Conservation (phyloP, 2,797 vertebrate species). For the Antrozous pallidus region DNA sequence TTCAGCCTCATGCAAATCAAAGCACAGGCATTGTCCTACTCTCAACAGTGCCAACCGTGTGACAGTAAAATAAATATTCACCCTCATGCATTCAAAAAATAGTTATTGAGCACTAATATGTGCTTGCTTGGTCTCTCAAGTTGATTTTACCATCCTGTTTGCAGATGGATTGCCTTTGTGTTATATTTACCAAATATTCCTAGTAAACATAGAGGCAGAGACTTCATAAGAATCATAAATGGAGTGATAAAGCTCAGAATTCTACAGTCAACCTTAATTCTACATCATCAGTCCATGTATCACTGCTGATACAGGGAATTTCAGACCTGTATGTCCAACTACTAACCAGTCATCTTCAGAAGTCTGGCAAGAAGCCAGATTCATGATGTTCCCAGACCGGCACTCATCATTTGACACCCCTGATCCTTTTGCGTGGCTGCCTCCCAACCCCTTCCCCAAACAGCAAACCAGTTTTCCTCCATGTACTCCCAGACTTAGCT, state of each 20-base stretch:
- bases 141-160: neutral
- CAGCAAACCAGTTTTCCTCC: neutral
- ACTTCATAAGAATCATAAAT: neutral
- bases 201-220: conserved; percentile 7
- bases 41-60: neutral
- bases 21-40: neutral
- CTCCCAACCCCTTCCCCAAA: neutral
- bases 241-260: neutral
- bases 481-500: neutral
- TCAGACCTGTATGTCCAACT: neutral
- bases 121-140: neutral
- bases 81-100: neutral
- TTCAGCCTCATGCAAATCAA: neutral
- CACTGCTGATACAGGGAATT: neutral
- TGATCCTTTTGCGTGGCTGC: no score
- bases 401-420: neutral
- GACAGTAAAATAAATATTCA: neutral
- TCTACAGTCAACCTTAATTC: neutral
- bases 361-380: neutral
- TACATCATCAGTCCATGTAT: neutral
- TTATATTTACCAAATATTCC: neutral
- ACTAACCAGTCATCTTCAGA: neutral
- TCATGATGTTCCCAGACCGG: neutral
- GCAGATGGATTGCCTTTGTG: neutral
- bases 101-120: neutral